phyloP scores from a whole-genome alignment of 2,113 vertebrate species.

The Etheostoma cragini region DNA sequence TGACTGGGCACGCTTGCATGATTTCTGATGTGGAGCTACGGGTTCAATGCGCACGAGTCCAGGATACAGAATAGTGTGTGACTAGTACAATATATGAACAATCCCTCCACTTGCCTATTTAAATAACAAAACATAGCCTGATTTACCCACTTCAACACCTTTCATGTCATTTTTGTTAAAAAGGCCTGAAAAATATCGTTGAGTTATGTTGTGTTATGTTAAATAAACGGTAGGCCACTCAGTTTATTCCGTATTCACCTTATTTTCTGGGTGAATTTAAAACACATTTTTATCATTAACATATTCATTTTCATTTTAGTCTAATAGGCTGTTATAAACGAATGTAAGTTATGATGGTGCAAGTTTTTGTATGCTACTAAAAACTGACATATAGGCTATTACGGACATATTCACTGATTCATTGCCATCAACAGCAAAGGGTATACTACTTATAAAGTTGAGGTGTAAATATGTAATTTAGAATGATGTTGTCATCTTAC shows the following conservation, averaged over 20 bases:
- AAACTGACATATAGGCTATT: background rate
- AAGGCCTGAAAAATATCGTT: background rate
- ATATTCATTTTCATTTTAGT: background rate
- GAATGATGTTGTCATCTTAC: background rate
- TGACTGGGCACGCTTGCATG: slow-evolving; percentile 73
- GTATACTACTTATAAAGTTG: background rate
- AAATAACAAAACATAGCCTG: background rate
- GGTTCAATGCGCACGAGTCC: background rate
- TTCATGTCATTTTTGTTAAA: background rate
- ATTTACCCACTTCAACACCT: background rate
- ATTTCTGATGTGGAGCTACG: background rate
- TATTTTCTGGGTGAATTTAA: background rate
- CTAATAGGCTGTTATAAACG: no score
- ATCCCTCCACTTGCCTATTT: rapidly evolving
- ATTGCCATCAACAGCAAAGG: rapidly evolving
- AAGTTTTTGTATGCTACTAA: no score
- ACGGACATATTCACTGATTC: background rate
- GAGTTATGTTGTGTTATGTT: background rate
- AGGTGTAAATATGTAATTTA: rapidly evolving
- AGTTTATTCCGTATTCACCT: background rate
- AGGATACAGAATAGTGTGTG: background rate
- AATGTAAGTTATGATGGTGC: background rate
- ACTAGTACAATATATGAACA: background rate
- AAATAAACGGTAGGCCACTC: background rate
- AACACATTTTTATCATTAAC: no score